Conservation (phyloP, 2,113 vertebrate species). For the Axis porcinus region DNA sequence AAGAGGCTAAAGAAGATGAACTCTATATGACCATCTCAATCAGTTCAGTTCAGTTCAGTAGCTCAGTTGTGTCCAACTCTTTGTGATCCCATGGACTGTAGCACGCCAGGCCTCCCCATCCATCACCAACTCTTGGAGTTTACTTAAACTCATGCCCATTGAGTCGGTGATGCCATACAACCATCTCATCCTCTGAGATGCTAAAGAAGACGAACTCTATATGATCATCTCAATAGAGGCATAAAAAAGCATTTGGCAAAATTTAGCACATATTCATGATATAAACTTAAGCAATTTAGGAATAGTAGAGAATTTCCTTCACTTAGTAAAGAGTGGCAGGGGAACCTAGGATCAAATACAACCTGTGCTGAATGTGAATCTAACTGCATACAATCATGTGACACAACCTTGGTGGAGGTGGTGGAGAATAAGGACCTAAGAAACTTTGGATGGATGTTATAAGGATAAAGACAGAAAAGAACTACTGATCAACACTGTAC, state of each 20-base stretch:
- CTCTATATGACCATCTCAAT: neutral
- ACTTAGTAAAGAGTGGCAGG: neutral
- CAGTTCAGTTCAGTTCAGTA: neutral
- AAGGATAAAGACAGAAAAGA: neutral
- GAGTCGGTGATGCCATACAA: neutral
- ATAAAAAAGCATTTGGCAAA: neutral
- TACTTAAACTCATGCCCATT: neutral
- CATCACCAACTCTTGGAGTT: neutral
- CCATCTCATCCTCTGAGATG: neutral
- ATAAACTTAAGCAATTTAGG: neutral
- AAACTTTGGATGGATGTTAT: neutral
- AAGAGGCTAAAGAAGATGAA: neutral
- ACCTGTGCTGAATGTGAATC: neutral
- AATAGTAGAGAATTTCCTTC: neutral
- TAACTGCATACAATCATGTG: neutral
- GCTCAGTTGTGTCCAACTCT: rapidly evolving
- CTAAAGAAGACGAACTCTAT: neutral
- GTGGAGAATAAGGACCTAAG: neutral
- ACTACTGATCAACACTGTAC: too few species aligned
- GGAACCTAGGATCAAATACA: neutral
- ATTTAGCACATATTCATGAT: neutral
- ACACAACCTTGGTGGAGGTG: neutral
- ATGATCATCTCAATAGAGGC: neutral
- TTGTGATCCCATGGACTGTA: neutral
- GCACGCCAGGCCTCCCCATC: neutral